Conservation (phyloP, 1,140 invertebrate genomes). For the Caerostris extrusa region DNA sequence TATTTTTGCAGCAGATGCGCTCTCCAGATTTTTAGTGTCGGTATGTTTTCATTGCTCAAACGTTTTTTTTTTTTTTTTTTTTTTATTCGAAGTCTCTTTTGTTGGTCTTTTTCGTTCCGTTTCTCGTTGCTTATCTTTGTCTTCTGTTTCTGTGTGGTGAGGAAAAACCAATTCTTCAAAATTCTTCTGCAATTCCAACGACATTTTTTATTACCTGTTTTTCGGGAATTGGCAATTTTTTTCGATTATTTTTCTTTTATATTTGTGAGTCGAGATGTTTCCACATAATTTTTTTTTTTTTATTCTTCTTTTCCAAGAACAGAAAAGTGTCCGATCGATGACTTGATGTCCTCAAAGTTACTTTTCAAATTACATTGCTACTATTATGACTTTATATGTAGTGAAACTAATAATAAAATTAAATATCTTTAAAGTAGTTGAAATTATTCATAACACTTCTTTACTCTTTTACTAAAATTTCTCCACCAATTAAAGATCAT, state of each 20-base stretch:
- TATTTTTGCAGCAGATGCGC: slow-evolving; percentile 63
- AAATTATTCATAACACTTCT: too few relatives aligned
- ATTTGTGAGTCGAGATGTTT: background rate
- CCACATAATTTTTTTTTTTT: background rate
- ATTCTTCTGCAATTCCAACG: slow-evolving; percentile 19
- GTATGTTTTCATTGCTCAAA: slow-evolving; percentile 54
- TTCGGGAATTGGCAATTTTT: background rate
- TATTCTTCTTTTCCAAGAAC: background rate
- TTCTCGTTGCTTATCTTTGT: slow-evolving; percentile 38
- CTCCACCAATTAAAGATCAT: too few relatives aligned
- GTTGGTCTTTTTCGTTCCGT: background rate
- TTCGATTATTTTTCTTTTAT: background rate
- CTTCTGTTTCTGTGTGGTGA: slow-evolving; percentile 33
- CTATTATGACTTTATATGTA: too few relatives aligned
- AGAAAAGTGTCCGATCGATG: background rate
- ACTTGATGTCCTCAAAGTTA: background rate
- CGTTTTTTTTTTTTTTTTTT: background rate
- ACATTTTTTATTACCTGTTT: slow-evolving; percentile 29
- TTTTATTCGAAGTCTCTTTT: slow-evolving; percentile 15
- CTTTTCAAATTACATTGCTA: too few relatives aligned
- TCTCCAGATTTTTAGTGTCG: slow-evolving; percentile 9
- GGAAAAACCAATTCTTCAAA: slow-evolving; percentile 53
- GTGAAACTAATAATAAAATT: too few relatives aligned
- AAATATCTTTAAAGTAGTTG: too few relatives aligned
- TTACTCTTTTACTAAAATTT: too few relatives aligned